phyloP scores from a whole-genome alignment of 1,140 invertebrate genomes.

The Geopemphigus sp. region DNA sequence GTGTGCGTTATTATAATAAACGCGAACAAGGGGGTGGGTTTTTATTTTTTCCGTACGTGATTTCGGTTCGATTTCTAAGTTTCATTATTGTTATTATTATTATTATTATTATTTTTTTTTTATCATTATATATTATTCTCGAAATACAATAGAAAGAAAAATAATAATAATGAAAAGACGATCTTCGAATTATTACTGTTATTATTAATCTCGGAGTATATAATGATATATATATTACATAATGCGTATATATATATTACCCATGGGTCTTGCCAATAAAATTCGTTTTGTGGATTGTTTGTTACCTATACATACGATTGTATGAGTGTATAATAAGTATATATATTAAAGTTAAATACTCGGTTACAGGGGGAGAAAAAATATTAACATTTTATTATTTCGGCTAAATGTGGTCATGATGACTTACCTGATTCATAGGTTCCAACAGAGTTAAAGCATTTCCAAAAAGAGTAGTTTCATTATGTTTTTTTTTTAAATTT shows the following conservation, averaged over 20 bases:
- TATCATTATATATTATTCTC: too few species aligned
- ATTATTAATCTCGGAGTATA: slow-evolving; percentile 2
- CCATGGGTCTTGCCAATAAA: background rate
- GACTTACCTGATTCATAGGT: too few species aligned
- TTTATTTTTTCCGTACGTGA: background rate
- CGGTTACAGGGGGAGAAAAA: too few species aligned
- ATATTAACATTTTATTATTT: too few species aligned
- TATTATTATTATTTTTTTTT: background rate
- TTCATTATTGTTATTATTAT: background rate
- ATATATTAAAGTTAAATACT: too few species aligned
- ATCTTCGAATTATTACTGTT: slow-evolving; percentile 15
- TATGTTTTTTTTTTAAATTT: too few species aligned
- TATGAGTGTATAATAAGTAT: background rate
- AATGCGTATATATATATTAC: background rate
- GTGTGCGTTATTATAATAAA: slow-evolving; percentile 41
- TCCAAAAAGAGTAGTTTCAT: too few species aligned
- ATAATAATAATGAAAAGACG: slow-evolving; percentile 35
- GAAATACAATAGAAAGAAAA: background rate
- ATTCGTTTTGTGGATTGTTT: slow-evolving; percentile 17
- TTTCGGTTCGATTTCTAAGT: slow-evolving; percentile 13
- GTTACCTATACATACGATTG: background rate
- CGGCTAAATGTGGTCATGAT: too few species aligned
- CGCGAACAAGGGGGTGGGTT: slow-evolving; percentile 7
- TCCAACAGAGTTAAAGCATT: too few species aligned
- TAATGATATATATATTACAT: background rate